Percentiles rank a stretch among this genome's conserved stretches.
These are phyloP conservation scores for Mythimna lalbum DNA, from an alignment of 2,888 invertebrate genomes.

Conservation along the genomic window DNA sequence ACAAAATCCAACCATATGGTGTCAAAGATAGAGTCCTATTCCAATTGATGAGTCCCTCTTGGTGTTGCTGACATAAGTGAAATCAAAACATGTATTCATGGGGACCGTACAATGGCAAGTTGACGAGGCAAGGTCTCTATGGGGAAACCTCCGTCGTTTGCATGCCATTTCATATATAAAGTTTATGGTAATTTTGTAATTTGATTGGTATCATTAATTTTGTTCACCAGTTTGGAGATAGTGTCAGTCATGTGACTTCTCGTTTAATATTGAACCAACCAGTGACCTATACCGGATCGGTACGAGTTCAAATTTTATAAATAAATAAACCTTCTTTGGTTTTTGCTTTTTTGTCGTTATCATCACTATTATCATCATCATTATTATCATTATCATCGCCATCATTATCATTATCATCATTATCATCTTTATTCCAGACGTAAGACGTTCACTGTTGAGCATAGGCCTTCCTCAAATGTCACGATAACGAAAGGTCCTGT, in stretches of 20 bases:
- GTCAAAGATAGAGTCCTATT: constrained; percentile 22
- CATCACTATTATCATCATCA: no score
- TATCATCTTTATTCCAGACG: no score
- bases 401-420: no score
- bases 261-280: neutral
- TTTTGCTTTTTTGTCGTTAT: no score
- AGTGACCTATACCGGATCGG: neutral
- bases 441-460: no score
- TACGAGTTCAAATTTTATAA: no score
- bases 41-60: constrained; percentile 8
- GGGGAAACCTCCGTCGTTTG: constrained; percentile 54
- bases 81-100: constrained; percentile 66
- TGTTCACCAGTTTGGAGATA: constrained; percentile 20
- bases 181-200: constrained; percentile 55
- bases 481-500: no score
- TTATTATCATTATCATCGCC: no score
- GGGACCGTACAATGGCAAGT: constrained; percentile 58
- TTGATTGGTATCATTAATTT: constrained; percentile 58
- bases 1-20: constrained; percentile 18
- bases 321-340: no score
- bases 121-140: constrained; percentile 65
- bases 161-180: constrained; percentile 54
- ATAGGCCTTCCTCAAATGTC: no score
- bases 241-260: constrained; percentile 18
- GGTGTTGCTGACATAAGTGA: constrained; percentile 59